phyloP scores from a whole-genome alignment of 2,797 vertebrate species.

The Diceros bicornis region DNA sequence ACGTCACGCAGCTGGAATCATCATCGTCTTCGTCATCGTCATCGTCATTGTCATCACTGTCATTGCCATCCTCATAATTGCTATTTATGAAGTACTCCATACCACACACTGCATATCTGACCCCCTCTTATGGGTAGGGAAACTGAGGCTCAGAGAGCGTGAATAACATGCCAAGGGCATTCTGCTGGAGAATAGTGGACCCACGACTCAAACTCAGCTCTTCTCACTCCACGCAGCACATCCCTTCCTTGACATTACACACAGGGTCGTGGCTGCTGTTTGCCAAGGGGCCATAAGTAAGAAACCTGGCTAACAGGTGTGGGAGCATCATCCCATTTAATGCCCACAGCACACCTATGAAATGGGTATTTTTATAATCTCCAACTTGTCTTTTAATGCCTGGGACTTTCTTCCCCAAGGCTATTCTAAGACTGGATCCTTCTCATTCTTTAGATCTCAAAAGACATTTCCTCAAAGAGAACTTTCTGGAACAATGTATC shows the following conservation, averaged over 20 bases:
- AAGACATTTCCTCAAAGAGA: background rate
- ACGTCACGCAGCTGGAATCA: background rate
- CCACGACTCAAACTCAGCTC: background rate
- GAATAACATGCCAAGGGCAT: fast-evolving
- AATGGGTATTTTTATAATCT: background rate
- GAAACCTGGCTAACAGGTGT: too few species aligned
- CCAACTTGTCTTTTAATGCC: background rate
- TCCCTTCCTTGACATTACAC: too few species aligned
- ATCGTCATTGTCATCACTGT: fast-evolving
- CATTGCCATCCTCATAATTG: too few species aligned
- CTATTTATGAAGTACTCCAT: background rate
- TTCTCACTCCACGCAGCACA: background rate
- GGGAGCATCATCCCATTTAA: background rate
- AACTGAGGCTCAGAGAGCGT: background rate
- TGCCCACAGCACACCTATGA: background rate
- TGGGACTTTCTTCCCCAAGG: background rate
- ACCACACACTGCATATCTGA: fast-evolving
- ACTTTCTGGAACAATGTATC: background rate
- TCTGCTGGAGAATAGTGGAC: background rate
- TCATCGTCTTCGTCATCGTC: fast-evolving
- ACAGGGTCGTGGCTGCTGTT: fast-evolving
- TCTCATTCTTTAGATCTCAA: background rate
- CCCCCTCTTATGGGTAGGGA: background rate
- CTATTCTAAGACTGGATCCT: background rate
- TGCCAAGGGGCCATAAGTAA: background rate